Evolutionary conservation across 2,113 vertebrate genomes (phyloP).

Genomic region (Mungos mungo): DNA sequence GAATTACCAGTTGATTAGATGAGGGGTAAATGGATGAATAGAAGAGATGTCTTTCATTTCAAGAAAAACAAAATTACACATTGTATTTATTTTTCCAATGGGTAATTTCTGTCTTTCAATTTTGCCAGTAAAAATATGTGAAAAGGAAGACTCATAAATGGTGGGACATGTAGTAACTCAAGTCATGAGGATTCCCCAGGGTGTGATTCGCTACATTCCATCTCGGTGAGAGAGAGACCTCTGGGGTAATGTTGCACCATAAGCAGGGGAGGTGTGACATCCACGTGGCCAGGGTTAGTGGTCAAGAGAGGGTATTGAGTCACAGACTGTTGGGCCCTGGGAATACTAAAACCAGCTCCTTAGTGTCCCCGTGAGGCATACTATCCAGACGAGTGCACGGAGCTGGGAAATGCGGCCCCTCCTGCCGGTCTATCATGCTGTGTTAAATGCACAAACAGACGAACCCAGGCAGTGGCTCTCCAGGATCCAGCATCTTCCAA

Average conservation of each 20-base stretch:
- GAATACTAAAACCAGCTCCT: neutral
- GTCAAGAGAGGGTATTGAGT: conserved; percentile 27
- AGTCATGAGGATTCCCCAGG: neutral
- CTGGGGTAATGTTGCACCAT: neutral
- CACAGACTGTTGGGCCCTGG: neutral
- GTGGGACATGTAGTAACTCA: neutral
- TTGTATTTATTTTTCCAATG: conserved; percentile 24
- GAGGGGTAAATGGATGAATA: neutral
- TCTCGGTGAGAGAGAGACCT: conserved; percentile 31
- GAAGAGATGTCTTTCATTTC: neutral
- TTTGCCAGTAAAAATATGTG: conserved; percentile 31
- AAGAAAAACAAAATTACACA: neutral
- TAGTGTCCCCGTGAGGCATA: neutral
- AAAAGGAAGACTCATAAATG: conserved; percentile 59
- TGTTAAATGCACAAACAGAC: neutral
- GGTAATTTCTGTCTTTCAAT: conserved; percentile 21
- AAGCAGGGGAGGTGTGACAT: neutral
- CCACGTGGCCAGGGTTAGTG: neutral
- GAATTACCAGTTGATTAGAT: neutral
- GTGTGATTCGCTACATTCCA: neutral
- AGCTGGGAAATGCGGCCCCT: neutral
- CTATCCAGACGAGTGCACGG: neutral
- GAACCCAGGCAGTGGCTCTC: neutral
- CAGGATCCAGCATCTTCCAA: neutral
- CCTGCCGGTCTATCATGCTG: neutral